Percentiles rank a stretch among this genome's conserved stretches.
These are phyloP conservation scores for Dynastes grantii DNA, from an alignment of 2,888 invertebrate genomes.

Conservation along the genomic window DNA sequence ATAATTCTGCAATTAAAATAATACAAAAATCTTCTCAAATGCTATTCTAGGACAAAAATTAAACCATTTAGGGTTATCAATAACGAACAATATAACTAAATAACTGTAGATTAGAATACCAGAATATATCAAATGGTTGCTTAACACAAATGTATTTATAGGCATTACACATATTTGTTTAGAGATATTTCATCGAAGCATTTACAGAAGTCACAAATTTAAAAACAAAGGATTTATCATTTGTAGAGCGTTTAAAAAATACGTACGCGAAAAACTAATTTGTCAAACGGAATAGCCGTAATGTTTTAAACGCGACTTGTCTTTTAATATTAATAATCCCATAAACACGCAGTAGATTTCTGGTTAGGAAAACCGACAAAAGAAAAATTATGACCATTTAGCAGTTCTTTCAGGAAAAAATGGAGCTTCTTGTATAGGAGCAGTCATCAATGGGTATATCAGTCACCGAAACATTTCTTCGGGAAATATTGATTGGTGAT, in stretches of 20 bases:
- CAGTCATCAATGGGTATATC: constrained; percentile 70
- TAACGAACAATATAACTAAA: too few species aligned
- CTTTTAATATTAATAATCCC: constrained; percentile 51
- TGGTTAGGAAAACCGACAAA: constrained; percentile 53
- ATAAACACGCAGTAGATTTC: constrained; percentile 47
- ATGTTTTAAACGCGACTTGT: constrained; percentile 50
- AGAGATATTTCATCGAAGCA: constrained; percentile 10
- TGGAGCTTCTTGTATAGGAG: constrained; percentile 65
- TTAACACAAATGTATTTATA: not conserved
- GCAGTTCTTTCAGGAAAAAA: constrained; percentile 60
- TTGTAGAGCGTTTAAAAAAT: constrained; percentile 23
- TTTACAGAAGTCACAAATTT: constrained; percentile 9
- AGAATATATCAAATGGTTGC: too few species aligned
- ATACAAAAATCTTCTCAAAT: too few species aligned
- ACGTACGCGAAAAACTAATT: constrained; percentile 33
- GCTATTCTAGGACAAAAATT: too few species aligned
- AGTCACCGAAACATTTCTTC: constrained; percentile 66
- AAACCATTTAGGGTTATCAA: too few species aligned
- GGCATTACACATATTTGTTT: not conserved
- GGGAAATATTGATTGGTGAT: constrained; percentile 67
- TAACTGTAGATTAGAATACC: too few species aligned
- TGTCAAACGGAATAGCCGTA: constrained; percentile 20
- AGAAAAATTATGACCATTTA: constrained; percentile 59
- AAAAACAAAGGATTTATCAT: constrained; percentile 34
- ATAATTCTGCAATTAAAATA: too few species aligned